Percentiles rank a stretch among this genome's conserved stretches.
phyloP scores from a whole-genome alignment of 2,113 vertebrate species.

The Centropus bengalensis region DNA sequence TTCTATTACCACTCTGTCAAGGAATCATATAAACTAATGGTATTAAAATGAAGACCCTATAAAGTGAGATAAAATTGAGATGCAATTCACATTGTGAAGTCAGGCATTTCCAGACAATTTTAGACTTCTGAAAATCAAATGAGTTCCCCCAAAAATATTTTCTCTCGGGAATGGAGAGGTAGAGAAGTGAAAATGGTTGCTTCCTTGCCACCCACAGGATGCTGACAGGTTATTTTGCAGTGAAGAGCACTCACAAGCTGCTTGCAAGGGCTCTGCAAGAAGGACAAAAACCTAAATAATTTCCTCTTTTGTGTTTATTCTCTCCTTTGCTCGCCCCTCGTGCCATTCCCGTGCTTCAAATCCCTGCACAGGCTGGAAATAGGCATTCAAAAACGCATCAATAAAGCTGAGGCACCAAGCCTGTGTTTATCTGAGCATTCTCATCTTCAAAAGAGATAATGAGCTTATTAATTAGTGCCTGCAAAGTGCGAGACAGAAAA shows the following conservation, averaged over 20 bases:
- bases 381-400: not conserved
- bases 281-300: not conserved
- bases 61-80: conserved; percentile 3
- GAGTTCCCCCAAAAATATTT: not conserved
- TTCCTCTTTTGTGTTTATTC: not conserved
- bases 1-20: conserved; percentile 2
- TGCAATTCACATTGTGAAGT: not conserved
- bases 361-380: not conserved
- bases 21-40: not conserved
- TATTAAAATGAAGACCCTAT: not conserved
- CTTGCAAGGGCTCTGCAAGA: not conserved
- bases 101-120: not conserved
- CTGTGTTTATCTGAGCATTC: not conserved
- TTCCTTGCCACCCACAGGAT: conserved; percentile 49
- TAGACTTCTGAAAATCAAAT: conserved; percentile 1
- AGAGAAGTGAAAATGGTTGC: conserved; percentile 3
- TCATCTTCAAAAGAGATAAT: not conserved
- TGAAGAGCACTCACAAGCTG: not conserved
- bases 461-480: not conserved
- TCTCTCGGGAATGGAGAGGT: not conserved
- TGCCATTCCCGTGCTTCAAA: not conserved
- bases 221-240: not conserved
- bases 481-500: not conserved
- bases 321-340: not conserved
- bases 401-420: not conserved